A percentile compares a stretch with the other conserved stretches of the same genome.
phyloP scores from a whole-genome alignment of 2,797 vertebrate species.

The Acanthurus leucopareius region DNA sequence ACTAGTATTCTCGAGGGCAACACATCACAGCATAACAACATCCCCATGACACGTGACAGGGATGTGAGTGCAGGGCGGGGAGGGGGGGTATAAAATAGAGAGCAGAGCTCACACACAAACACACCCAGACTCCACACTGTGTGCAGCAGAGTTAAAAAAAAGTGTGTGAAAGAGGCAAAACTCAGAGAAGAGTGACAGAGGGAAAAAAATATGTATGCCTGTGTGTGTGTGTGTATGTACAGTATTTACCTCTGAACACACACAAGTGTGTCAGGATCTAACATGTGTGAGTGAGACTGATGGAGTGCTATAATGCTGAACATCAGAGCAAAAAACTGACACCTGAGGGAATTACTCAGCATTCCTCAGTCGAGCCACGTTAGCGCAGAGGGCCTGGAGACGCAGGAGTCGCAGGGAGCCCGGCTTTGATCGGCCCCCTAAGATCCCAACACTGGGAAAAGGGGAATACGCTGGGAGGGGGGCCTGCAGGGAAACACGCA shows the following conservation, averaged over 20 bases:
- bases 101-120: constrained; percentile 8
- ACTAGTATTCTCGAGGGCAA: constrained; percentile 48
- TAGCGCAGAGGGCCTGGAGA: constrained; percentile 50
- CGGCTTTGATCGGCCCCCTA: constrained; percentile 65
- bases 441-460: constrained; percentile 44
- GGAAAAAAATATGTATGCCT: background rate
- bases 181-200: background rate
- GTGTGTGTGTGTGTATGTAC: background rate
- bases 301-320: constrained; percentile 36
- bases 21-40: constrained; percentile 46
- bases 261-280: background rate
- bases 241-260: constrained; percentile 11
- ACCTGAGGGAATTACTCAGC: constrained; percentile 73
- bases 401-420: constrained; percentile 32
- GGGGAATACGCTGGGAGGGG: constrained; percentile 49
- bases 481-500: constrained; percentile 37
- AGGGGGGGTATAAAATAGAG: constrained; percentile 8
- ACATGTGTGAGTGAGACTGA: constrained; percentile 27
- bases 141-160: background rate
- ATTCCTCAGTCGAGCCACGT: constrained; percentile 52
- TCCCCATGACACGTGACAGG: constrained; percentile 45
- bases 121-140: background rate
- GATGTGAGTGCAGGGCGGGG: background rate
- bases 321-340: constrained; percentile 52
- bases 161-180: background rate